Conservation (phyloP, 1,140 invertebrate genomes). For the Nilaparvata lugens region DNA sequence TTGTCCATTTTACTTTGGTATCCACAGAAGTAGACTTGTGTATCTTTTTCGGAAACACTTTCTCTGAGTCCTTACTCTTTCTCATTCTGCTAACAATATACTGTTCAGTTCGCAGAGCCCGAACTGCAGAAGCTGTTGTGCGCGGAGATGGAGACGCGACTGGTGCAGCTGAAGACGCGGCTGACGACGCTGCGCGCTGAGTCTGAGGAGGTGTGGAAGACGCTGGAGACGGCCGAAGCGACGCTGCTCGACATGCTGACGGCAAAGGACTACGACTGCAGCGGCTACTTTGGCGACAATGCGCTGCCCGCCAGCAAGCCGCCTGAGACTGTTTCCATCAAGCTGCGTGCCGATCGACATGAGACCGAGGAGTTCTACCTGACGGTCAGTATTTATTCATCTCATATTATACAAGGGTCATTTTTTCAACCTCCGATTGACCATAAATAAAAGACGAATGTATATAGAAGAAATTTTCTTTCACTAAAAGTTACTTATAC, state of each 20-base stretch:
- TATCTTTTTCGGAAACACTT: too few relatives aligned
- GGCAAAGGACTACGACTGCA: slow-evolving; percentile 67
- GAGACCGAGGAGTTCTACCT: slow-evolving; percentile 87
- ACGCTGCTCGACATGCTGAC: slow-evolving; percentile 76
- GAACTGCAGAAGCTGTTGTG: slow-evolving; percentile 53
- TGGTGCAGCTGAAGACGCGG: slow-evolving; percentile 67
- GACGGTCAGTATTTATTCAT: slow-evolving; percentile 50
- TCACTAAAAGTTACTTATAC: too few relatives aligned
- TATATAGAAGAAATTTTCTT: too few relatives aligned
- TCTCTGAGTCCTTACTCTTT: too few relatives aligned
- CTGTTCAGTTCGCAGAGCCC: slow-evolving; percentile 41
- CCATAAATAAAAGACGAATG: too few relatives aligned
- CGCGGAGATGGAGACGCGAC: slow-evolving; percentile 73
- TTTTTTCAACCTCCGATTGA: too few relatives aligned
- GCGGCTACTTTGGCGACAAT: slow-evolving; percentile 58
- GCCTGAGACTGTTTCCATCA: slow-evolving; percentile 54
- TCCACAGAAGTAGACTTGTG: too few relatives aligned
- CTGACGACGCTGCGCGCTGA: slow-evolving; percentile 74
- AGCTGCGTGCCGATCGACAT: slow-evolving; percentile 64
- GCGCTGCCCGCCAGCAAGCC: slow-evolving; percentile 44
- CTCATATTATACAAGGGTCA: too few relatives aligned
- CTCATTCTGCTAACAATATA: too few relatives aligned
- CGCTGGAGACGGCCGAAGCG: slow-evolving; percentile 84
- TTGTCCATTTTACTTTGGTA: too few relatives aligned
- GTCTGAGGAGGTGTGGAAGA: slow-evolving; percentile 93